Evolutionary conservation across 1,140 invertebrate species (phyloP), one percentile per base, ranked within the genome.

Genomic region (Cecropterus lyciades): DNA sequence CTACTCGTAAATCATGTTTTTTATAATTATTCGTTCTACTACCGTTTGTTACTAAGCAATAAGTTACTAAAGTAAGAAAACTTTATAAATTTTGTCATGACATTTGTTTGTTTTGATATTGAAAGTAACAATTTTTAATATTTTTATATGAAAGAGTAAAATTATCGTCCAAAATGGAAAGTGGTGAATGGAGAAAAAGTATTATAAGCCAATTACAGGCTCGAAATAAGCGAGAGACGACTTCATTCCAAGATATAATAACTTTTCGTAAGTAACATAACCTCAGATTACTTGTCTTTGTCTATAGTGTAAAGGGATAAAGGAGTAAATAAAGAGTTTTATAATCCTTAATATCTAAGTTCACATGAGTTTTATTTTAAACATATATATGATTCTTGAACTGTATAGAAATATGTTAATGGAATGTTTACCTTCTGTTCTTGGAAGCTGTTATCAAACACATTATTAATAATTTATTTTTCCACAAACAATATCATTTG

Each of bases 241-340:
- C 70, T 40, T 82, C 89, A 55, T 93, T 92, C 81, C 87, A 91
- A 69, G 92, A 93, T 77, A 86, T 92, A 24, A 88, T 93, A 53
- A 65, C 80, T 24, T 91, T 92, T 85, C 91, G 92, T 93, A 88
- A 92, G 91, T 87, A 84, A 73, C 72, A 74, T 84, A 87, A 88
- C 81, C 79, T 79, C 67, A 55, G 33, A 49, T 62, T 69, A 64
- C 37, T 59, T 66, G 69, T 69, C 78, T 86, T 85, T 87, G 77
- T 82, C 66, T 79, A 64, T 62, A 64, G 8, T 72, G 69, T 79
- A 75, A 65, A 72, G 66, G 74, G 62, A 65, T 67, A 67, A 6
- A 1, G 9, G 3, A 33, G 30, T 33, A 33, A 33, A 33, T 33
- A 33, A 7, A 1, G 9, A 8, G 1, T 33, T 6, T 33, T 9